phyloP scores from a whole-genome alignment of 1,140 invertebrate genomes.

The Theocolax elegans region DNA sequence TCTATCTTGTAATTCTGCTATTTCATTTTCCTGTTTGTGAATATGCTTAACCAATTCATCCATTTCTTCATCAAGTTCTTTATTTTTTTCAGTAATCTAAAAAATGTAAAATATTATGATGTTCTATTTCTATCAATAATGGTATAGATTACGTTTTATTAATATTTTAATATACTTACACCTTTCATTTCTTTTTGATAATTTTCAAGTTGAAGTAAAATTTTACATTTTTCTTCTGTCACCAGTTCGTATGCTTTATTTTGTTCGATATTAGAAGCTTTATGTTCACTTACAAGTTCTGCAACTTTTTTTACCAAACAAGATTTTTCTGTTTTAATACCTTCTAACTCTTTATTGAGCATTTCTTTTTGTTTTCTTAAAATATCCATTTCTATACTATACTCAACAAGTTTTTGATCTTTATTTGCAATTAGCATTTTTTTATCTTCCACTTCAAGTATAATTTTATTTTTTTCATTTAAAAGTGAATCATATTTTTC shows the following conservation, averaged over 20 bases:
- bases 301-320: conserved; percentile 12
- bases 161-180: conserved; percentile 14
- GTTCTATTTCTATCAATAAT: too few relatives aligned
- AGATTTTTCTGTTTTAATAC: conserved; percentile 18
- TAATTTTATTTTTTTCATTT: conserved; percentile 51
- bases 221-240: conserved; percentile 20
- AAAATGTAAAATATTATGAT: conserved; percentile 5
- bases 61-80: conserved; percentile 43
- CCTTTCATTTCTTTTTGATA: conserved; percentile 6
- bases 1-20: conserved; percentile 34
- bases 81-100: conserved; percentile 21
- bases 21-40: conserved; percentile 43
- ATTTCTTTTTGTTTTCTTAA: conserved; percentile 19
- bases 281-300: neutral
- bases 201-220: conserved; percentile 2
- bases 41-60: conserved; percentile 52
- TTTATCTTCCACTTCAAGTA: conserved; percentile 50
- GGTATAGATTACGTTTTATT: too few relatives aligned
- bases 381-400: conserved; percentile 22
- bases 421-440: conserved; percentile 42
- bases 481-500: conserved; percentile 46
- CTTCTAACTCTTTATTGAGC: neutral
- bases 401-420: conserved; percentile 38
- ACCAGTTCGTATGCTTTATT: neutral
- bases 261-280: neutral